These are phyloP conservation scores for Parnassius glacialis DNA, from an alignment of 2,888 invertebrate genomes.

Conservation along the genomic window DNA sequence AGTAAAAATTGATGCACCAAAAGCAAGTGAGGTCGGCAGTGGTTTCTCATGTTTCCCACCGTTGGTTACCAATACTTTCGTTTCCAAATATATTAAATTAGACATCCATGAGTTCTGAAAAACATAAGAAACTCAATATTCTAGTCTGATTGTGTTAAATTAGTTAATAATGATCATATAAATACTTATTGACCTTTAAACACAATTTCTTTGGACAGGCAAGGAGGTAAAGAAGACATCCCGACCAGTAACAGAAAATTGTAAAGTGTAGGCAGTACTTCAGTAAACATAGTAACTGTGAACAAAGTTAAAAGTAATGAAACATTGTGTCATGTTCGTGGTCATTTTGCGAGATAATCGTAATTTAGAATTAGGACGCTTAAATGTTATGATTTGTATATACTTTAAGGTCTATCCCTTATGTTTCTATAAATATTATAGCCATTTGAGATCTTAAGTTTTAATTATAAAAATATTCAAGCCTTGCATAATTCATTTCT, in stretches of 20 bases:
- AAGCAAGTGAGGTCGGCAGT: conserved; percentile 48
- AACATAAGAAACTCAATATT: background rate
- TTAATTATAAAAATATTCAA: no score
- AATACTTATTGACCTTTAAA: conserved; percentile 46
- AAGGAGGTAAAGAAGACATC: conserved; percentile 59
- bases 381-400: background rate
- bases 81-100: conserved; percentile 66
- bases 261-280: conserved; percentile 52
- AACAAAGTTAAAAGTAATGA: conserved; percentile 29
- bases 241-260: conserved; percentile 68
- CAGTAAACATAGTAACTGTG: conserved; percentile 55
- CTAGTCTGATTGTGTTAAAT: background rate
- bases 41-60: conserved; percentile 63
- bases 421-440: background rate
- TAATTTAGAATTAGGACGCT: no score
- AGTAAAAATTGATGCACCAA: conserved; percentile 64
- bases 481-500: no score
- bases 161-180: no score
- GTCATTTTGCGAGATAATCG: no score
- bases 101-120: conserved; percentile 66
- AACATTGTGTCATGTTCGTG: no score
- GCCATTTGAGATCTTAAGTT: background rate
- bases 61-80: conserved; percentile 60
- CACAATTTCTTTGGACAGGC: conserved; percentile 66
- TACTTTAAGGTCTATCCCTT: background rate